Conservation (phyloP, 2,113 vertebrate genomes). For the Cyanocitta stelleri region DNA sequence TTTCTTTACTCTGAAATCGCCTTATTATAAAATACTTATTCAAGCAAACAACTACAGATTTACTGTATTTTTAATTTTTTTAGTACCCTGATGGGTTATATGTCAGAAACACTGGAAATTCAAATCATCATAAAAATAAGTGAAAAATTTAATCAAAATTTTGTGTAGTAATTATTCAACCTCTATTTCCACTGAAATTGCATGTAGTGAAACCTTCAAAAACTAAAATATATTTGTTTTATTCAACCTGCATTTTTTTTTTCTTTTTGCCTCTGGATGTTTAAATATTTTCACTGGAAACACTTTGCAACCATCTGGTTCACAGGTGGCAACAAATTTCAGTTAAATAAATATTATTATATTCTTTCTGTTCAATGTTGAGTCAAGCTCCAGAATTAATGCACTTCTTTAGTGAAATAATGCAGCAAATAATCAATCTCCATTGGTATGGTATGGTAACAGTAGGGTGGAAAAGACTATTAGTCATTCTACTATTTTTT, state of each 20-base stretch:
- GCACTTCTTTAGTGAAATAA: background rate
- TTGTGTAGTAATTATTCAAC: background rate
- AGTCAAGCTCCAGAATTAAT: background rate
- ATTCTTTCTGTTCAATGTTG: background rate
- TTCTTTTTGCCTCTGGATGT: fast-evolving
- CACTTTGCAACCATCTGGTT: background rate
- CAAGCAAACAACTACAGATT: background rate
- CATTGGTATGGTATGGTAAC: background rate
- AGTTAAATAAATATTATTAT: background rate
- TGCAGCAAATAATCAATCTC: background rate
- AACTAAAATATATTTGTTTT: background rate
- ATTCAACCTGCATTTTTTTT: background rate
- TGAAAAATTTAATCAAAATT: background rate
- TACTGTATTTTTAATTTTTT: background rate
- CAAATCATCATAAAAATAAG: background rate
- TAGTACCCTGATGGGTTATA: background rate
- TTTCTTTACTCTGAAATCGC: background rate
- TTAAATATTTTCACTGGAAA: background rate
- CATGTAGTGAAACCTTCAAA: background rate
- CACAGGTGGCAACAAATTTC: background rate
- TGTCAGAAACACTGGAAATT: background rate
- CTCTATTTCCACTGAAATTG: background rate
- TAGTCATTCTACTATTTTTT: background rate
- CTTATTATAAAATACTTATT: background rate
- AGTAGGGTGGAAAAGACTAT: background rate